A percentile compares a stretch with the other conserved stretches of the same genome.
Evolutionary conservation across 1,140 invertebrate genomes (phyloP).

Genomic region (Tetramorium alpestre): DNA sequence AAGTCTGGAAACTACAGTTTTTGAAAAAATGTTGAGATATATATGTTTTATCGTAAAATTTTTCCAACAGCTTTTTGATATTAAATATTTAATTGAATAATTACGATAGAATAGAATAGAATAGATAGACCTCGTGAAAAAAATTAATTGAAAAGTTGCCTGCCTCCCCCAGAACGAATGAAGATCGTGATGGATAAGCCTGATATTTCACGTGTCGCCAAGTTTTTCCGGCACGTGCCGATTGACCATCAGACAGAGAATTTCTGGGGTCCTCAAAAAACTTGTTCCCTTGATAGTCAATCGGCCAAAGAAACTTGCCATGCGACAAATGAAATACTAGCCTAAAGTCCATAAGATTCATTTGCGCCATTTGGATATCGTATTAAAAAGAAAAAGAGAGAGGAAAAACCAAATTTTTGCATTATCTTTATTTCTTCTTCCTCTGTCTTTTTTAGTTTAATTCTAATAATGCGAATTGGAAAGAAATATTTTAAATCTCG

Average conservation of each 20-base stretch:
- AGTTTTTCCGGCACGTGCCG: background rate
- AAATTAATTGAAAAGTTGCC: background rate
- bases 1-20: background rate
- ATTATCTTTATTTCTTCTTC: background rate
- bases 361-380: background rate
- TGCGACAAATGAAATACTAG: background rate
- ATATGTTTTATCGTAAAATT: background rate
- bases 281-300: background rate
- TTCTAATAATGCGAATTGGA: background rate
- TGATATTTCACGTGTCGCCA: conserved; percentile 7
- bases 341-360: background rate
- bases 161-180: background rate
- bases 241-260: background rate
- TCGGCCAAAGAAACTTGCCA: background rate
- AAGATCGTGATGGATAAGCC: background rate
- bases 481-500: background rate
- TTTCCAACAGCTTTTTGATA: background rate
- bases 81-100: background rate
- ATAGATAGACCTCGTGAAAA: background rate
- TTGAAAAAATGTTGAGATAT: background rate
- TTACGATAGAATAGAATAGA: background rate
- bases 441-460: background rate
- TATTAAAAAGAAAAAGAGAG: background rate
- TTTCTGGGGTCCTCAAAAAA: background rate
- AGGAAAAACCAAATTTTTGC: background rate